Evolutionary conservation across 2,797 vertebrate genomes (phyloP).

Genomic region (Alcedo quadribrachys): DNA sequence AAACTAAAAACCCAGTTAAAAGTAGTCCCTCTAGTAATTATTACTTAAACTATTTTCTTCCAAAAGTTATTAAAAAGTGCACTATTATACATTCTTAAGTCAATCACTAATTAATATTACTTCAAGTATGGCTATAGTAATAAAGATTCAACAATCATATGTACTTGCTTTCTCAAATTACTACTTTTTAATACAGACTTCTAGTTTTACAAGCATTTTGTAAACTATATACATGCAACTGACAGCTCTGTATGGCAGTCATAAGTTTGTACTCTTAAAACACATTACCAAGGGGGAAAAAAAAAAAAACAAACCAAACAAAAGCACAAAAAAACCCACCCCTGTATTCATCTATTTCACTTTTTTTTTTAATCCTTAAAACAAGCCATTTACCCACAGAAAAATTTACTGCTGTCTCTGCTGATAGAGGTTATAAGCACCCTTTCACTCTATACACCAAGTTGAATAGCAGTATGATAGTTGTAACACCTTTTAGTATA

Average conservation of each 20-base stretch:
- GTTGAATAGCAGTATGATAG: accelerated
- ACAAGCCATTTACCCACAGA: not conserved
- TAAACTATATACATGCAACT: not conserved
- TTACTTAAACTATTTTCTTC: not conserved
- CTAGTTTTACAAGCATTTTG: not conserved
- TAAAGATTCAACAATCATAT: not conserved
- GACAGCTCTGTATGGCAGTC: not conserved
- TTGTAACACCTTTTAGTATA: not conserved
- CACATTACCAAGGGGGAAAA: not conserved
- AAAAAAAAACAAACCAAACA: not conserved
- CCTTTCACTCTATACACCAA: not conserved
- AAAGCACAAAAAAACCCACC: too few species aligned
- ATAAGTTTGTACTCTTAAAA: not conserved
- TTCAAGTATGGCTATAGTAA: not conserved
- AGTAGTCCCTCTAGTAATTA: not conserved
- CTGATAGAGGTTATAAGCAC: not conserved
- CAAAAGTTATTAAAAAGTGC: not conserved
- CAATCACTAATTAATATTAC: not conserved
- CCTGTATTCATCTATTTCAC: not conserved
- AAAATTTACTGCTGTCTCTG: not conserved
- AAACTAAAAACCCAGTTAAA: not conserved
- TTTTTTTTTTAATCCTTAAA: not conserved
- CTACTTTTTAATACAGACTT: not conserved
- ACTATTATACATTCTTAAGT: not conserved
- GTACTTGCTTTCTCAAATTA: not conserved